Conservation (phyloP, 2,113 vertebrate species). For the Strix aluco region DNA sequence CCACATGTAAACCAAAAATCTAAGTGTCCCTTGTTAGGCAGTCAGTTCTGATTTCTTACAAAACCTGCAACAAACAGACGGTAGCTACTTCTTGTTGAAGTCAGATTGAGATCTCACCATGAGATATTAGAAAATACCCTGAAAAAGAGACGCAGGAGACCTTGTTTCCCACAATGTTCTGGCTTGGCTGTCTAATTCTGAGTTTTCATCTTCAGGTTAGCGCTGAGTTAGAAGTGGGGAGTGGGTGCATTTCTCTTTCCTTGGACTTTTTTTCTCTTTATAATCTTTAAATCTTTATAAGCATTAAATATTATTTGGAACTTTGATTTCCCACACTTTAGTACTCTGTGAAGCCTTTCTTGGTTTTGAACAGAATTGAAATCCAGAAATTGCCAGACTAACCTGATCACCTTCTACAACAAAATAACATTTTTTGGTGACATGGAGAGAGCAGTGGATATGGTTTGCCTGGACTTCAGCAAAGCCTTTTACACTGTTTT, state of each 20-base stretch:
- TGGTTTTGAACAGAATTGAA: not conserved
- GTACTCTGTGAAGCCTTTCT: not conserved
- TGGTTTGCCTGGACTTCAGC: not conserved
- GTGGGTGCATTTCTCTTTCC: not conserved
- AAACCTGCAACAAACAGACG: not conserved
- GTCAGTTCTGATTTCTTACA: not conserved
- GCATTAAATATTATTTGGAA: not conserved
- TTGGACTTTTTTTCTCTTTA: not conserved
- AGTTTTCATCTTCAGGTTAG: not conserved
- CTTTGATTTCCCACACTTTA: not conserved
- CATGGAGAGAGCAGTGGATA: not conserved
- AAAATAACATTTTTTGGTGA: not conserved
- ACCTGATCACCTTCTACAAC: not conserved
- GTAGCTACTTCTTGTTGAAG: not conserved
- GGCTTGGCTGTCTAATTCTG: not conserved
- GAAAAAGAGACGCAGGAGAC: not conserved
- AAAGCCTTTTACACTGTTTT: not conserved
- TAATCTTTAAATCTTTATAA: not conserved
- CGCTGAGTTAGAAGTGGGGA: not conserved
- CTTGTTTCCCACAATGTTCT: not conserved
- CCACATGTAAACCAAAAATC: not conserved
- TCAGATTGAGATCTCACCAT: not conserved
- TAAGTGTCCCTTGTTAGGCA: not conserved
- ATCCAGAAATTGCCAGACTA: not conserved
- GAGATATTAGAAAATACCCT: not conserved